phyloP scores from a whole-genome alignment of 1,140 invertebrate species.

The Zophobas morio region DNA sequence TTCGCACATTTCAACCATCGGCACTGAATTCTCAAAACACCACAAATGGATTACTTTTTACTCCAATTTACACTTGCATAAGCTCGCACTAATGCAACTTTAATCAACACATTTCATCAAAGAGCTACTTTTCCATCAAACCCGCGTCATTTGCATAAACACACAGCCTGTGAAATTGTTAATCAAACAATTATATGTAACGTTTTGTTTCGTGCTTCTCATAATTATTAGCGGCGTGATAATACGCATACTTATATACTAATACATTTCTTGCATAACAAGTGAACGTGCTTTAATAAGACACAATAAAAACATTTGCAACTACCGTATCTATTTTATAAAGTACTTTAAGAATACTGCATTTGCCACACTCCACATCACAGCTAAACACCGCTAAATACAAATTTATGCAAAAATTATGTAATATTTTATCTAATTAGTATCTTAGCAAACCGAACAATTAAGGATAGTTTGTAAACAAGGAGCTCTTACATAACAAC shows the following conservation, averaged over 20 bases:
- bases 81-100: conserved; percentile 3
- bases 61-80: not conserved
- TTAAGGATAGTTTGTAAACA: too few relatives aligned
- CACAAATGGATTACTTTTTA: not conserved
- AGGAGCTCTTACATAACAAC: too few relatives aligned
- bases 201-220: conserved; percentile 33
- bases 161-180: conserved; percentile 21
- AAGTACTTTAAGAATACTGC: not conserved
- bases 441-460: too few relatives aligned
- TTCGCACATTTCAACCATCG: not conserved
- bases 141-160: conserved; percentile 16
- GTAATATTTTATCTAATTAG: not conserved
- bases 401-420: not conserved
- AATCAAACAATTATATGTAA: conserved; percentile 31
- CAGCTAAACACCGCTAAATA: not conserved
- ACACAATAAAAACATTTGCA: not conserved
- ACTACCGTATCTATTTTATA: not conserved
- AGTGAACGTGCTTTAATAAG: conserved; percentile 7
- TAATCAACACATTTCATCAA: not conserved
- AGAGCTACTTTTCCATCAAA: conserved; percentile 15
- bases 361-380: too few relatives aligned
- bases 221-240: conserved; percentile 17
- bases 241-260: conserved; percentile 21
- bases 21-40: too few relatives aligned
- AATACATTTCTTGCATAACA: conserved; percentile 22